Evolutionary conservation across 2,797 vertebrate species (phyloP).

Genomic region (Sebastes itinus): DNA sequence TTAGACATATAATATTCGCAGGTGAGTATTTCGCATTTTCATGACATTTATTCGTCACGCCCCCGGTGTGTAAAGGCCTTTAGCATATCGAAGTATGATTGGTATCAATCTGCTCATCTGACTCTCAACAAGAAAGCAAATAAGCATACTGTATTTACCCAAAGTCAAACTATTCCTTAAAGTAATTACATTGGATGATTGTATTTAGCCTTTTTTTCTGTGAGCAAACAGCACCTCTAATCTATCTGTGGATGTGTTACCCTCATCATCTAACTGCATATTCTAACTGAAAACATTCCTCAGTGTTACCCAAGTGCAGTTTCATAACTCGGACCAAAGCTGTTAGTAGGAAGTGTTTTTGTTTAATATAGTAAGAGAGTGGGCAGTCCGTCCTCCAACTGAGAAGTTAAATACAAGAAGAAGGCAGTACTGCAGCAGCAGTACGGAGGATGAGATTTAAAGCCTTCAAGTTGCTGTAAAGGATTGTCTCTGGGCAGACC

Average conservation of each 20-base stretch:
- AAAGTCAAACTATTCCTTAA: not conserved
- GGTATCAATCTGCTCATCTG: not conserved
- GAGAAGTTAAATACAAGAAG: conserved; percentile 51
- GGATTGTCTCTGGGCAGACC: conserved; percentile 38
- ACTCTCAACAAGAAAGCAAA: not conserved
- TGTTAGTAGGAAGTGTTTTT: conserved; percentile 68
- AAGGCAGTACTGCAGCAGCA: conserved; percentile 45
- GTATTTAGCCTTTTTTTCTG: not conserved
- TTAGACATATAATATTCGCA: no score
- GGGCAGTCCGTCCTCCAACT: conserved; percentile 57
- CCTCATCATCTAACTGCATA: conserved; percentile 15
- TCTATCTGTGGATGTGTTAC: not conserved
- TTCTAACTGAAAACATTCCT: conserved; percentile 18
- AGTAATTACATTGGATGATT: not conserved
- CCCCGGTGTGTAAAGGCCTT: not conserved
- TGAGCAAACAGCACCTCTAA: not conserved
- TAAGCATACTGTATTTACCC: not conserved
- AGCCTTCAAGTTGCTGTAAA: conserved; percentile 25
- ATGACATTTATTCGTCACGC: not conserved
- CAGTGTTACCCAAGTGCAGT: conserved; percentile 41
- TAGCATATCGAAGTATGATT: not conserved
- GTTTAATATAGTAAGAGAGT: conserved; percentile 74
- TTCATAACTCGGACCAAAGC: conserved; percentile 66
- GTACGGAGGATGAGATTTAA: conserved; percentile 45
- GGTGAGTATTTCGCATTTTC: not conserved